phyloP scores from a whole-genome alignment of 2,797 vertebrate species.

The Staurois parvus region DNA sequence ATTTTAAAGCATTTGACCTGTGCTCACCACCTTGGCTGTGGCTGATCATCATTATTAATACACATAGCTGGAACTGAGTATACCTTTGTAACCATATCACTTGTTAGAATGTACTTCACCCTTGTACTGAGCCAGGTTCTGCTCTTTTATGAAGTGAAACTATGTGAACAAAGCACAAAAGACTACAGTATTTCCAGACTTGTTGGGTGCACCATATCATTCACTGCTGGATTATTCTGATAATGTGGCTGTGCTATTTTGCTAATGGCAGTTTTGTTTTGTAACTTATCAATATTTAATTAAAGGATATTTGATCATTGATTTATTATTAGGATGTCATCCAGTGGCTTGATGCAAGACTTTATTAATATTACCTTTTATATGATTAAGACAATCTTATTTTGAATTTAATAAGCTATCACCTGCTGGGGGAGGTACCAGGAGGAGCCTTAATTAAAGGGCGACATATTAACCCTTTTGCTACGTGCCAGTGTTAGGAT shows the following conservation, averaged over 20 bases:
- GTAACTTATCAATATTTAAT: not conserved
- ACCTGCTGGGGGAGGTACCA: too few relatives aligned
- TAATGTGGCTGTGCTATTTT: not conserved
- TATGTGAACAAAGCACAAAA: not conserved
- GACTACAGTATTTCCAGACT: not conserved
- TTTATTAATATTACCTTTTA: not conserved
- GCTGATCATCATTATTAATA: not conserved
- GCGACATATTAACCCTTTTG: too few relatives aligned
- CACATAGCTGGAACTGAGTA: not conserved
- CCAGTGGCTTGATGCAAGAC: not conserved
- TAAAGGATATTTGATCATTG: not conserved
- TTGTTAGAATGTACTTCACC: not conserved
- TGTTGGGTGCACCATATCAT: not conserved
- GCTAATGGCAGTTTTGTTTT: not conserved
- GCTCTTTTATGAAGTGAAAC: constrained; percentile 1
- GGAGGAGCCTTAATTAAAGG: too few relatives aligned
- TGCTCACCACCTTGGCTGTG: not conserved
- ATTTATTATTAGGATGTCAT: not conserved
- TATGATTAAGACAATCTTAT: not conserved
- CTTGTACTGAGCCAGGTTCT: not conserved
- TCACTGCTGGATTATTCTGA: not conserved
- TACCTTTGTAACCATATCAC: not conserved
- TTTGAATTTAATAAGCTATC: too few relatives aligned
- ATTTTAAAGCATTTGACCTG: not conserved
- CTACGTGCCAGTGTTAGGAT: too few relatives aligned